Percentiles rank a stretch among this genome's conserved stretches.
Evolutionary conservation across 2,888 invertebrate species (phyloP).

Genomic region (Hemaris fuciformis): DNA sequence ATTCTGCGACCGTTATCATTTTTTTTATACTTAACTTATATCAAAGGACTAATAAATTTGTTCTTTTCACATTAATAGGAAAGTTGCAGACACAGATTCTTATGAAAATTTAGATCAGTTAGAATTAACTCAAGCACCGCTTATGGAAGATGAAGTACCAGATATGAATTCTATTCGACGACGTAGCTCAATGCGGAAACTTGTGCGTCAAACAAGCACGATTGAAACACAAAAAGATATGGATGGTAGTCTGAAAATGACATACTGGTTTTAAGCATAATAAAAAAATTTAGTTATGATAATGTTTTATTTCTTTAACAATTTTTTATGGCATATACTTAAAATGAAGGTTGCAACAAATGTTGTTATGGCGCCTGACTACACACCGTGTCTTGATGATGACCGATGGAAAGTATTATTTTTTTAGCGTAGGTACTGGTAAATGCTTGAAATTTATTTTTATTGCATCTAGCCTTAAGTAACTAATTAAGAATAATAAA

Average conservation of each 20-base stretch:
- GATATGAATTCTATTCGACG: conserved; percentile 49
- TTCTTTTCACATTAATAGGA: no score
- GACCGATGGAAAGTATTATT: no score
- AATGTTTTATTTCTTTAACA: background rate
- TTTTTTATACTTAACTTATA: no score
- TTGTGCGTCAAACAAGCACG: conserved; percentile 89
- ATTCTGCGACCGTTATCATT: no score
- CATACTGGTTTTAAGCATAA: conserved; percentile 87
- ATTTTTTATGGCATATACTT: background rate
- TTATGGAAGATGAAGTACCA: conserved; percentile 50
- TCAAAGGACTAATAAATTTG: no score
- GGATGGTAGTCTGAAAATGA: conserved; percentile 91
- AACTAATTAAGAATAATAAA: no score
- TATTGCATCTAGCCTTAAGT: no score
- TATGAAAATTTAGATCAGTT: conserved; percentile 88
- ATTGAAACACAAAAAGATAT: conserved; percentile 91
- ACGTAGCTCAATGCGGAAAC: conserved; percentile 83
- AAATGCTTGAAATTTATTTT: no score
- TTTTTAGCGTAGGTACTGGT: no score
- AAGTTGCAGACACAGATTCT: conserved; percentile 79
- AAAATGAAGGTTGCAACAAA: no score
- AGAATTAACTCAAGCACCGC: conserved; percentile 65
- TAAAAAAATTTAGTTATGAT: background rate
- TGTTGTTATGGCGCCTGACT: no score
- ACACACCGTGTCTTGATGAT: no score